Percentiles rank a stretch among this genome's conserved stretches.
phyloP scores from a whole-genome alignment of 2,888 invertebrate species.

The Melieria crassipennis region DNA sequence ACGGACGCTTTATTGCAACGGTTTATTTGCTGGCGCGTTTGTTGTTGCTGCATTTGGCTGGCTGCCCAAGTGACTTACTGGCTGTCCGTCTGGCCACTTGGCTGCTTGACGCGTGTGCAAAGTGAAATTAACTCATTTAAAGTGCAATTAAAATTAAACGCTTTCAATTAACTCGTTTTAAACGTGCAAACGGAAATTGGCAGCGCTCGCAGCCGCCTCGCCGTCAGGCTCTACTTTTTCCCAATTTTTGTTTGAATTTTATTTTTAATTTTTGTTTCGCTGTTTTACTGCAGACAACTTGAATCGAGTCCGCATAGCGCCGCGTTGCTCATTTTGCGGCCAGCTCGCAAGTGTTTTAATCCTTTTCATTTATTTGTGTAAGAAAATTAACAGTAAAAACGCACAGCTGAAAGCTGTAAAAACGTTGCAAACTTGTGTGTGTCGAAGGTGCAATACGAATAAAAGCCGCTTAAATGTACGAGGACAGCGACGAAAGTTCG shows the following conservation, averaged over 20 bases:
- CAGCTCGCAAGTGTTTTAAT: not conserved
- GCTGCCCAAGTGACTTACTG: not conserved
- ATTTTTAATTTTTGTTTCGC: not conserved
- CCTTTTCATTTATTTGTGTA: too few relatives aligned
- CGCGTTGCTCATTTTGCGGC: not conserved
- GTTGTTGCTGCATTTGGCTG: not conserved
- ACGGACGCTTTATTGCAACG: too few relatives aligned
- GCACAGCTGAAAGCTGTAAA: too few relatives aligned
- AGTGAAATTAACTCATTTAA: slow-evolving; percentile 52
- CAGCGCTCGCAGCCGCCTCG: not conserved
- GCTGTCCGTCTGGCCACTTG: not conserved
- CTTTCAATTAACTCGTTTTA: slow-evolving; percentile 55
- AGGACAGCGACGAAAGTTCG: slow-evolving; percentile 73
- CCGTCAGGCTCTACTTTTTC: not conserved
- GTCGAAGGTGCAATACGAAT: not conserved
- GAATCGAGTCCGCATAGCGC: not conserved
- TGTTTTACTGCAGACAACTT: not conserved
- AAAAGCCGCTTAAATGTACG: slow-evolving; percentile 67
- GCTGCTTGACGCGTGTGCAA: not conserved
- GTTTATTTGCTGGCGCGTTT: too few relatives aligned
- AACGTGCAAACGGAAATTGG: slow-evolving; percentile 16
- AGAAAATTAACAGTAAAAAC: too few relatives aligned
- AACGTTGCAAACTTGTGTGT: too few relatives aligned
- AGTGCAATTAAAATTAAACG: slow-evolving; percentile 57
- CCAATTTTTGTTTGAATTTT: not conserved